phyloP scores from a whole-genome alignment of 2,888 invertebrate species.

The Maniola hyperantus region DNA sequence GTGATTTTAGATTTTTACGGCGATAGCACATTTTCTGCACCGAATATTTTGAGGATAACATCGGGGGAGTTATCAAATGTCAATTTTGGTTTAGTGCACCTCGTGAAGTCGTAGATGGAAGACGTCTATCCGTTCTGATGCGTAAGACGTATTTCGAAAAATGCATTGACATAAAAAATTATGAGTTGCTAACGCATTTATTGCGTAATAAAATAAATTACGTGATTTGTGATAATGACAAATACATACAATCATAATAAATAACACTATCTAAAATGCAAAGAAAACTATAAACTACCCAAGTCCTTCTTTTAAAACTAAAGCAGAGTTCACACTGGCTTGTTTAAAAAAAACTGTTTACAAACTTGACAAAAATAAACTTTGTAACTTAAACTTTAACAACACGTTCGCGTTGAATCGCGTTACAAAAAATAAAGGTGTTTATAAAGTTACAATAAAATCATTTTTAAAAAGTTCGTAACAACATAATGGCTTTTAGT shows the following conservation, averaged over 20 bases:
- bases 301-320: neutral
- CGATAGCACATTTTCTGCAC: constrained; percentile 23
- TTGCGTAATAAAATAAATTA: constrained; percentile 2
- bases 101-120: constrained; percentile 42
- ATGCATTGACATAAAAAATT: neutral
- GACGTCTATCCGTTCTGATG: constrained; percentile 39
- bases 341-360: neutral
- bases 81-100: constrained; percentile 54
- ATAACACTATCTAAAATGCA: neutral
- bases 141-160: constrained; percentile 27
- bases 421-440: neutral
- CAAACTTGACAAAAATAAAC: neutral
- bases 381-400: neutral
- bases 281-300: neutral
- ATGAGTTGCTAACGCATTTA: neutral
- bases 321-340: neutral
- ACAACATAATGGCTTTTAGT: constrained; percentile 64
- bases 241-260: neutral
- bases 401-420: neutral
- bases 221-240: neutral
- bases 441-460: neutral
- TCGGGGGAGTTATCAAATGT: constrained; percentile 29
- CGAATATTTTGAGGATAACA: constrained; percentile 35
- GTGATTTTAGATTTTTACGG: constrained; percentile 31
- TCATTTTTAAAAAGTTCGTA: neutral